Percentiles rank a stretch among this genome's conserved stretches.
These are phyloP conservation scores for Parnassius apollo DNA, from an alignment of 2,888 invertebrate species.

Conservation along the genomic window DNA sequence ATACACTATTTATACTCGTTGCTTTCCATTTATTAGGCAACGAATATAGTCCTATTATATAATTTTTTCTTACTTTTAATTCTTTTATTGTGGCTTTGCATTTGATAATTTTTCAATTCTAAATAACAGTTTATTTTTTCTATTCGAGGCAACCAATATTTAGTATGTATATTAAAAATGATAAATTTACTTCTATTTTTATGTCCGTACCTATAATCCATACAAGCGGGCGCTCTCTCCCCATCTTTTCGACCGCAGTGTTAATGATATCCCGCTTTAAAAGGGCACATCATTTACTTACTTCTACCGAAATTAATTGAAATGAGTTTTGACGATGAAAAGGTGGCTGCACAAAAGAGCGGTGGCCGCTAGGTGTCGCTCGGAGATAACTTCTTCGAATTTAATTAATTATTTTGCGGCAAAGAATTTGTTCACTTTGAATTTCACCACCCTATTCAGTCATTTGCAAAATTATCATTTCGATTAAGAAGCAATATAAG, in stretches of 20 bases:
- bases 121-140: no score
- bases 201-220: slow-evolving; percentile 22
- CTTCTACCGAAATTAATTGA: slow-evolving; percentile 80
- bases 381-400: slow-evolving; percentile 75
- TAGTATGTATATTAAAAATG: no score
- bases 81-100: no score
- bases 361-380: slow-evolving; percentile 77
- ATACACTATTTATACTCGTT: no score
- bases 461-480: slow-evolving; percentile 58
- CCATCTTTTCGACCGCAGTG: slow-evolving; percentile 52
- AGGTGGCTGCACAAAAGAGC: slow-evolving; percentile 71
- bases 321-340: slow-evolving; percentile 81
- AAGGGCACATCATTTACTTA: slow-evolving; percentile 80
- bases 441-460: slow-evolving; percentile 57
- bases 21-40: no score
- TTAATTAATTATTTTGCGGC: slow-evolving; percentile 78
- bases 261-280: slow-evolving; percentile 80
- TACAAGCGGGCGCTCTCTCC: slow-evolving; percentile 29
- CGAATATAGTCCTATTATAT: no score
- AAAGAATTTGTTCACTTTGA: slow-evolving; percentile 72
- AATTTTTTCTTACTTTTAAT: no score
- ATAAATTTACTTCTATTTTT: not conserved
- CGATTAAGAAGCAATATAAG: slow-evolving; percentile 56
- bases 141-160: no score
- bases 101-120: no score